These are phyloP conservation scores for Guaruba guarouba DNA, from an alignment of 2,113 vertebrate species.

Conservation along the genomic window DNA sequence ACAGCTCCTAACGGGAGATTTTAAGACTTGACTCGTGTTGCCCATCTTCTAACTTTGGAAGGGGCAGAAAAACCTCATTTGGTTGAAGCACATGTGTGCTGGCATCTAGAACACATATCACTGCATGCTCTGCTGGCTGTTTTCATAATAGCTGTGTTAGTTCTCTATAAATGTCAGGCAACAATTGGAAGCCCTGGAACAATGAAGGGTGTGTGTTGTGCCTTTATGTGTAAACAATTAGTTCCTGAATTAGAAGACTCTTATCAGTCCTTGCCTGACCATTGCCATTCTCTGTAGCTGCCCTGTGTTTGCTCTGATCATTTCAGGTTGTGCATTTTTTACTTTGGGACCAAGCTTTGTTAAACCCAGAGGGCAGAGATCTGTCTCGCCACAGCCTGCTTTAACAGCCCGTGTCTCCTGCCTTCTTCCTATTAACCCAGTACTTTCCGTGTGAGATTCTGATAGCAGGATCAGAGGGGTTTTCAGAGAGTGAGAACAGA, in stretches of 20 bases:
- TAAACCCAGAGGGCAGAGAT: not conserved
- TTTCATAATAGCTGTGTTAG: not conserved
- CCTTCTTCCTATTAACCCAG: not conserved
- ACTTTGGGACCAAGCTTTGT: not conserved
- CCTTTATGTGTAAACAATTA: not conserved
- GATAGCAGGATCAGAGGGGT: not conserved
- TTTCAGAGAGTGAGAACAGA: not conserved
- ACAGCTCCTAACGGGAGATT: not conserved
- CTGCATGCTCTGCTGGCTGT: rapidly evolving
- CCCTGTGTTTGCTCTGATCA: not conserved
- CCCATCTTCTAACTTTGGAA: not conserved
- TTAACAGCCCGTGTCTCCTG: not conserved
- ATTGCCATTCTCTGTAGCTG: not conserved
- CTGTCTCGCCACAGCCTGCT: rapidly evolving
- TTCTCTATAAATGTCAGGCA: not conserved
- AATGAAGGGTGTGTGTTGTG: not conserved
- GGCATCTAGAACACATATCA: not conserved
- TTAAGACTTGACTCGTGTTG: not conserved
- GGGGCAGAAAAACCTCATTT: not conserved
- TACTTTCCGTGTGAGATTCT: not conserved
- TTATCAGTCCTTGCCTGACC: not conserved
- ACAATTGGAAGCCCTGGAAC: not conserved
- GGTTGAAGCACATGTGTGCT: not conserved
- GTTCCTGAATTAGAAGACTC: not conserved
- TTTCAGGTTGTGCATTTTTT: not conserved